Base-by-base conservation (phyloP, 2,113 vertebrate species). In the Pomatorhinus ruficollis region DNA sequence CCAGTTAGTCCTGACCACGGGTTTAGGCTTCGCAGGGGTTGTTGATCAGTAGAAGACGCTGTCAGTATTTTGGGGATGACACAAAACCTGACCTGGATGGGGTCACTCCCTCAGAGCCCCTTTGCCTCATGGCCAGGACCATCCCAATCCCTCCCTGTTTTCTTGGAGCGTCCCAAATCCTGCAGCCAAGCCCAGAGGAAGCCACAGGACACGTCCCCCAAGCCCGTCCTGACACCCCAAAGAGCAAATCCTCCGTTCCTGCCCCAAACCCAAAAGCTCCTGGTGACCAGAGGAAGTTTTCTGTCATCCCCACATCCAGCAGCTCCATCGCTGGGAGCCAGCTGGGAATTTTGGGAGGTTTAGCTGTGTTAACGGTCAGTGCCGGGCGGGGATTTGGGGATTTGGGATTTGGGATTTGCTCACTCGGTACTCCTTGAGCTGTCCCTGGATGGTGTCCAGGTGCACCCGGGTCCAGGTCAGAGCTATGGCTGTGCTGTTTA, bases 351-450 rank as follows among this genome's bases (percentile, higher is more conserved):
- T 10, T 12, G 70, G 78, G 61, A 39, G 60, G 91, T 71, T 76
- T 89, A 97, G 96, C 56, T 3, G 69, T 61, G 75, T 87, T 93
- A 97, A 78, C 44, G 77, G 88, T 54, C 7, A 82, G 31, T 15
- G 42, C 24, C 0, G 14, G 71, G 22, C 12, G 12, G 47, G 47
- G 47, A 47, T 49, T 47, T 49, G 78, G 86, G 71, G 35, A 6
- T 66, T 57, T 1, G 71, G 83, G 71, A 31, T 77, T 54, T 90
- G 89, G 83, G 71, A 31, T 77, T 54, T 90, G 89, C 99, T 99
- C 98, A 99, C 99, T 98, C 98, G 98, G 97, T 99, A 99, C 96
- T 99, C 99, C 95, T 98, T 99, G 95, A 99, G 99, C 90, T 98
- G 99, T 94, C 99, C 99, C 93, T 97, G 98, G 90, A 99, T 96